Evolutionary conservation across 2,888 invertebrate species (phyloP), one percentile per base, ranked within the genome.

Genomic region (Meganola albula): DNA sequence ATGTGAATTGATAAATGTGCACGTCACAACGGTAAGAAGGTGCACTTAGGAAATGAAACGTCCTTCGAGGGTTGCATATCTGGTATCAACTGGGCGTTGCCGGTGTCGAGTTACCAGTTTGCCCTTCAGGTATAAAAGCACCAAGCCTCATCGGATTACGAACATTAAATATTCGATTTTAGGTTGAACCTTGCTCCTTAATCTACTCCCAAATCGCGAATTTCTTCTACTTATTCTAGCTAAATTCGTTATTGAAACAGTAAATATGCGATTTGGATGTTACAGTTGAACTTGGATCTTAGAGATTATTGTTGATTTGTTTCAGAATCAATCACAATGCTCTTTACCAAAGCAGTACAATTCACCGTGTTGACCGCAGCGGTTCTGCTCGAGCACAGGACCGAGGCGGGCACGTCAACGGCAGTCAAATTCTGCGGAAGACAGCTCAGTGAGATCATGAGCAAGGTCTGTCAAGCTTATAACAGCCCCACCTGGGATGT

Each of bases 31-130:
- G 35, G 39, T 44, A 27, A 33, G 28, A 34, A 32, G 36, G 63
- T 71, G 66, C 74, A 80, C 70, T 83, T 69, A 80, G 84, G 84
- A 85, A 84, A 84, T 83, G 79, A 84, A 75, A 65, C 55, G 53
- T 58, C 46, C 46, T 61, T 63, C 51, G 51, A 58, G 63, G 63
- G 69, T 61, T 59, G 39, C 58, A 53, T 65, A 63, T 63, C 59
- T 54, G 56, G 58, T 67, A 63, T 65, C 64, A 57, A 53, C 46
- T 59, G 73, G 79, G 79, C 64, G 77, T 56, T 43, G 48, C 48
- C 64, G 57, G 75, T 77, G 53, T 85, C 78, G 35, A 20, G 42
- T 85, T 82, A 70, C 84, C 72, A 45, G 53, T 62, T 63, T 67
- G 68, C 82, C 83, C 79, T 77, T 63, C 53, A 44, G 12, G 56